These are phyloP conservation scores for Fukomys damarensis DNA, from an alignment of 2,113 vertebrate genomes.

Conservation along the genomic window DNA sequence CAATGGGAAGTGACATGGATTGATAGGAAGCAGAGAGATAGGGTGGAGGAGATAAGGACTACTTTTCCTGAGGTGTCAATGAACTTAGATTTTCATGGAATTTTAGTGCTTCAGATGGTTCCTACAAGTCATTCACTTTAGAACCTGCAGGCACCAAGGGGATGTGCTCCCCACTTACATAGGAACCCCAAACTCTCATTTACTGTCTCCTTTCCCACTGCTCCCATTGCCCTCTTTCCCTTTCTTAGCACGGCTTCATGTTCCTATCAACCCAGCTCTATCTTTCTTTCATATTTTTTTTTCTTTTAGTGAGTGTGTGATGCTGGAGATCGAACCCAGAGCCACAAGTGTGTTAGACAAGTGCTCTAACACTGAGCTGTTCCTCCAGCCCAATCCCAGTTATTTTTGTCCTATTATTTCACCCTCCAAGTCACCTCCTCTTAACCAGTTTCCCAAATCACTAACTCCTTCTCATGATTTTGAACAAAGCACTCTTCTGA, in stretches of 20 bases:
- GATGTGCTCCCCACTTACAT: neutral
- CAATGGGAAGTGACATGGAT: slow-evolving; percentile 44
- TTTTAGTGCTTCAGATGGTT: neutral
- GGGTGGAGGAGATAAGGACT: neutral
- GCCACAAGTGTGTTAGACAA: neutral
- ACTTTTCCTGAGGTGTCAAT: neutral
- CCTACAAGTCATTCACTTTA: slow-evolving; percentile 13
- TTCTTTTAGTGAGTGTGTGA: too few species aligned
- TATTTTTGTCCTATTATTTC: neutral
- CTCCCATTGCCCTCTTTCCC: neutral
- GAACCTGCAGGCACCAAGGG: neutral
- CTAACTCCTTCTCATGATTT: neutral
- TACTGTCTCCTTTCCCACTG: neutral
- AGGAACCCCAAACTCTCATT: neutral
- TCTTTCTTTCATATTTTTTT: neutral
- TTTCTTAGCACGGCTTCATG: neutral
- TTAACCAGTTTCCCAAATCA: neutral
- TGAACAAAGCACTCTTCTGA: neutral
- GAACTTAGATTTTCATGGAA: slow-evolving; percentile 36
- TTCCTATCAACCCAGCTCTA: neutral
- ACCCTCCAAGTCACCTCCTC: neutral
- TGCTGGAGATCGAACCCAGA: neutral
- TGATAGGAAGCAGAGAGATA: slow-evolving; percentile 5
- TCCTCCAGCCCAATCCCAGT: neutral
- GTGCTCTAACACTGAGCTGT: neutral